Percentiles rank a stretch among this genome's conserved stretches.
phyloP scores from a whole-genome alignment of 2,113 vertebrate genomes.

The Onychorhynchus coronatus region DNA sequence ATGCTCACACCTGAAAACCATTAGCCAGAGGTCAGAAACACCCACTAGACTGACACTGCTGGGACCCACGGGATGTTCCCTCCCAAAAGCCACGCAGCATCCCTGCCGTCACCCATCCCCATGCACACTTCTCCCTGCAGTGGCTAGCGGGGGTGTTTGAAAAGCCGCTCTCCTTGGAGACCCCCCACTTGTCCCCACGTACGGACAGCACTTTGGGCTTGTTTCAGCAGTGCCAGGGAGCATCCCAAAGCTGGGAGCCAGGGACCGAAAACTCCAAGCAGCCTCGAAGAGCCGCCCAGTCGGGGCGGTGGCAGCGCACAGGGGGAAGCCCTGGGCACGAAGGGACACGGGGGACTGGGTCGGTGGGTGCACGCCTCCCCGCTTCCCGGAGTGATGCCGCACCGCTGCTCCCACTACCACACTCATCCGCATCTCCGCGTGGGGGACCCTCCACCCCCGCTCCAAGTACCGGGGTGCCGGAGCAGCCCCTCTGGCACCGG shows the following conservation, averaged over 20 bases:
- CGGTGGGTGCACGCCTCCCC: background rate
- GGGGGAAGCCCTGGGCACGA: background rate
- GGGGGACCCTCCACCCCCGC: background rate
- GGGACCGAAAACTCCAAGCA: background rate
- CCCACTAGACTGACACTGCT: background rate
- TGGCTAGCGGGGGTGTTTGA: rapidly evolving
- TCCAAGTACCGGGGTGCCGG: background rate
- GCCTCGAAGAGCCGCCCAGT: background rate
- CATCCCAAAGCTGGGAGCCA: background rate
- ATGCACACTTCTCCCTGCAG: background rate
- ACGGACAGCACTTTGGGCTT: background rate
- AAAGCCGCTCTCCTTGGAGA: background rate
- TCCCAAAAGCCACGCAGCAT: background rate
- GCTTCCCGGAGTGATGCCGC: background rate
- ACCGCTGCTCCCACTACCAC: background rate
- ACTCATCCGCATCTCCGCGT: background rate
- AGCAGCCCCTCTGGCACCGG: background rate
- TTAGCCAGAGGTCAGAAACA: background rate
- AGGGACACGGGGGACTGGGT: background rate
- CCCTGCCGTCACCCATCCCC: background rate
- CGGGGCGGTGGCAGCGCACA: background rate
- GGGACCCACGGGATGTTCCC: rapidly evolving
- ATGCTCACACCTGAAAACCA: background rate
- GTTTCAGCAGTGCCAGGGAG: background rate
- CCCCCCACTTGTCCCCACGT: background rate